A percentile compares a stretch with the other conserved stretches of the same genome.
phyloP scores from a whole-genome alignment of 2,113 vertebrate genomes.

The Tautogolabrus adspersus region DNA sequence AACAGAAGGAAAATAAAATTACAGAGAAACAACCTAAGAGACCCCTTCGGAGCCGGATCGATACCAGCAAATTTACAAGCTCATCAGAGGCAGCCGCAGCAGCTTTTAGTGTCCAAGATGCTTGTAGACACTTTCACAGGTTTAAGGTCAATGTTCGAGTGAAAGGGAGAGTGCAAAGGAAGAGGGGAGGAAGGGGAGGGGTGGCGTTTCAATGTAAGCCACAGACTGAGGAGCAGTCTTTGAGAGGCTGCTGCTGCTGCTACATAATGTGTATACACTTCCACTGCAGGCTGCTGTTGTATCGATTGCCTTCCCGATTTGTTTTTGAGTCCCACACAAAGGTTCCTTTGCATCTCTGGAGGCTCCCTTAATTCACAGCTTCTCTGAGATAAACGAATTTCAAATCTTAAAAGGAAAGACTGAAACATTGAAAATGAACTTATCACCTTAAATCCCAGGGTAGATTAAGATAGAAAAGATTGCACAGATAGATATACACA shows the following conservation, averaged over 20 bases:
- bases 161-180: background rate
- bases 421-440: background rate
- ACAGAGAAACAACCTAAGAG: constrained; percentile 23
- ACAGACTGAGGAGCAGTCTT: background rate
- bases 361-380: constrained; percentile 5
- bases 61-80: constrained; percentile 50
- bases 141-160: constrained; percentile 28
- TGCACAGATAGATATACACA: background rate
- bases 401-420: background rate
- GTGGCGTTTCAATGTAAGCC: background rate
- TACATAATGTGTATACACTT: background rate
- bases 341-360: constrained; percentile 6
- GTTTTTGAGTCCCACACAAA: constrained; percentile 19
- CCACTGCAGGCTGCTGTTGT: constrained; percentile 9
- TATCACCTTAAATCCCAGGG: background rate
- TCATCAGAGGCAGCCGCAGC: constrained; percentile 34
- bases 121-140: constrained; percentile 26
- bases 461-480: background rate
- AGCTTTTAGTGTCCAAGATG: constrained; percentile 16
- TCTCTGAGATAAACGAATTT: constrained; percentile 7
- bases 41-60: constrained; percentile 34
- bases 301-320: constrained; percentile 39
- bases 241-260: background rate
- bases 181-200: background rate
- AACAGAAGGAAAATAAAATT: constrained; percentile 38